These are phyloP conservation scores for Ursus arctos DNA, from an alignment of 2,113 vertebrate genomes.

Conservation along the genomic window DNA sequence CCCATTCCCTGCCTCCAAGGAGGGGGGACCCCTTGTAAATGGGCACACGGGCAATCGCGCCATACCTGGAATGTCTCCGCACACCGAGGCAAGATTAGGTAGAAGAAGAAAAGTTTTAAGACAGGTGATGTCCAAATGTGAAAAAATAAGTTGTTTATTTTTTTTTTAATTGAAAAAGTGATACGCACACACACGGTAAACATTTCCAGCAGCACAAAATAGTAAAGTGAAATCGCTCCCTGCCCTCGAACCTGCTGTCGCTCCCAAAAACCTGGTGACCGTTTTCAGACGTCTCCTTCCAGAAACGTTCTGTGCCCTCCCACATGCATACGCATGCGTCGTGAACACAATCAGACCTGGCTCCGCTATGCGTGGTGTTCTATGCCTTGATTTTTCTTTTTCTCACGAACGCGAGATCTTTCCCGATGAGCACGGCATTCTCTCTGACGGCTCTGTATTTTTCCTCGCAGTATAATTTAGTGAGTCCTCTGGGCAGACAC, in stretches of 20 bases:
- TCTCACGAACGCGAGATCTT: not conserved
- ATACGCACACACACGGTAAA: not conserved
- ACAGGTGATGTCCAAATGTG: not conserved
- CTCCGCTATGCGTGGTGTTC: rapidly evolving
- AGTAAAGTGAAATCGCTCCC: not conserved
- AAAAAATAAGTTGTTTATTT: not conserved
- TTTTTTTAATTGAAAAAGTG: not conserved
- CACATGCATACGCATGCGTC: not conserved
- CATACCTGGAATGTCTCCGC: not conserved
- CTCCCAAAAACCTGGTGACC: not conserved
- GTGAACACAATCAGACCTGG: not conserved
- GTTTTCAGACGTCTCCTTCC: not conserved
- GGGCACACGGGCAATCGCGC: rapidly evolving
- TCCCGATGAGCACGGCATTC: not conserved
- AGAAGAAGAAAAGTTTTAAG: not conserved
- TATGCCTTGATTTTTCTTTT: not conserved
- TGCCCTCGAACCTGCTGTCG: not conserved
- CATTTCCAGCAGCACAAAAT: not conserved
- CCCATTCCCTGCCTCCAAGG: not conserved
- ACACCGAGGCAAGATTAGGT: not conserved
- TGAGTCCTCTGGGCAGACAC: not conserved
- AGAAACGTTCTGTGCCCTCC: not conserved
- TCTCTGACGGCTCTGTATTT: not conserved
- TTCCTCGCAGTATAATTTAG: rapidly evolving
- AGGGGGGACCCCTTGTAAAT: not conserved